Conservation (phyloP, 2,797 vertebrate genomes). For the Pipistrellus kuhlii region DNA sequence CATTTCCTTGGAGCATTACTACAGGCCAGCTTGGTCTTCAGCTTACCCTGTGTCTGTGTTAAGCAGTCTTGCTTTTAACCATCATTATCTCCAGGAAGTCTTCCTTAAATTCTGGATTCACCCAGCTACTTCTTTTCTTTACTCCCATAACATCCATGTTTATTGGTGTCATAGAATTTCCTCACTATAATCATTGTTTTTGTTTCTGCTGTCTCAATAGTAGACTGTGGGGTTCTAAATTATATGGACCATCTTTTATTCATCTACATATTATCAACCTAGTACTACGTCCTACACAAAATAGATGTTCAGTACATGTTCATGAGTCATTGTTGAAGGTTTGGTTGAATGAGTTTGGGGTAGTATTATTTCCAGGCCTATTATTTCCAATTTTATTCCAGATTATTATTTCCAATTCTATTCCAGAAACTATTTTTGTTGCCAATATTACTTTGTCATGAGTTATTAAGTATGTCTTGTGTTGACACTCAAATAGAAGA, state of each 20-base stretch:
- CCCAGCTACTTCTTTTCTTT: not conserved
- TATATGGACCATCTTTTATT: not conserved
- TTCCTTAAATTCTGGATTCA: not conserved
- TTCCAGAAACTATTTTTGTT: constrained; percentile 32
- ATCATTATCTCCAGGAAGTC: not conserved
- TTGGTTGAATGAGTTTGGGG: constrained; percentile 26
- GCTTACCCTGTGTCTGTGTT: not conserved
- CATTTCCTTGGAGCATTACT: not conserved
- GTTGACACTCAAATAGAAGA: constrained; percentile 5
- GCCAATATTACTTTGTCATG: not conserved
- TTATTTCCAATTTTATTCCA: constrained; percentile 8
- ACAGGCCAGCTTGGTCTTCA: not conserved
- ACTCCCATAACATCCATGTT: not conserved
- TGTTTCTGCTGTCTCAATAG: not conserved
- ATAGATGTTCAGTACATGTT: not conserved
- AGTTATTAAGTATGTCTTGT: constrained; percentile 6
- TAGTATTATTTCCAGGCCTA: constrained; percentile 35
- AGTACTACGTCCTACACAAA: not conserved
- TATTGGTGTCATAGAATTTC: not conserved
- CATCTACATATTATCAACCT: not conserved
- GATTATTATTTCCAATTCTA: not conserved
- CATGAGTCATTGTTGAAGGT: not conserved
- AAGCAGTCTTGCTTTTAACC: not conserved
- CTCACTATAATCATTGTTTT: not conserved
- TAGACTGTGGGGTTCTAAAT: not conserved